Percentiles rank a stretch among this genome's conserved stretches.
phyloP scores from a whole-genome alignment of 2,888 invertebrate genomes.

The Drosophila quinaria region DNA sequence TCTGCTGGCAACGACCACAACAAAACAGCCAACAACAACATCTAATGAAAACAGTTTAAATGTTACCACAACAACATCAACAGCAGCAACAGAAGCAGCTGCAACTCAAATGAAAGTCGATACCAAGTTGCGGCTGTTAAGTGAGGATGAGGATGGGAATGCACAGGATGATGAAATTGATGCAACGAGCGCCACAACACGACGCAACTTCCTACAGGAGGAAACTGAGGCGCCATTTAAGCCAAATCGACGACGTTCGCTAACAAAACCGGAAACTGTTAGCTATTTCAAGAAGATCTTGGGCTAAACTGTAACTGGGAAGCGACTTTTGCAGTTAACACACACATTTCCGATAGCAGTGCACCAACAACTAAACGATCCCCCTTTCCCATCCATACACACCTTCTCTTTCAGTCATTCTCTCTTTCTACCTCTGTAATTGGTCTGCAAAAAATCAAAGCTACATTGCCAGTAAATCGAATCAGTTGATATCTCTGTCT shows the following conservation, averaged over 20 bases:
- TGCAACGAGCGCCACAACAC: constrained; percentile 58
- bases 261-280: constrained; percentile 85
- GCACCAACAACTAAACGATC: background rate
- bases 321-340: constrained; percentile 53
- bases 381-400: background rate
- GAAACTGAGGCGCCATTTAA: constrained; percentile 85
- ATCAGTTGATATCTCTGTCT: constrained; percentile 50
- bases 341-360: constrained; percentile 57
- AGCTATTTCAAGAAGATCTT: constrained; percentile 86
- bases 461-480: constrained; percentile 60
- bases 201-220: constrained; percentile 84
- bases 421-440: constrained; percentile 34
- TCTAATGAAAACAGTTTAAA: constrained; percentile 59
- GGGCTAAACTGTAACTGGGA: constrained; percentile 77
- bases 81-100: constrained; percentile 21
- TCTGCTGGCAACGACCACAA: constrained; percentile 27
- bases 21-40: constrained; percentile 42
- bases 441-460: constrained; percentile 66
- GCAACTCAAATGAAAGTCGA: constrained; percentile 22
- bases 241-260: constrained; percentile 85
- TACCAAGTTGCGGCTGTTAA: constrained; percentile 1
- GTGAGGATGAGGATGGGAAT: constrained; percentile 4
- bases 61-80: constrained; percentile 36
- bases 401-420: background rate
- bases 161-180: constrained; percentile 28